Evolutionary conservation across 37 sponge, comb jelly and placozoan species (phyloP).

Genomic region (Agelas oroides): DNA sequence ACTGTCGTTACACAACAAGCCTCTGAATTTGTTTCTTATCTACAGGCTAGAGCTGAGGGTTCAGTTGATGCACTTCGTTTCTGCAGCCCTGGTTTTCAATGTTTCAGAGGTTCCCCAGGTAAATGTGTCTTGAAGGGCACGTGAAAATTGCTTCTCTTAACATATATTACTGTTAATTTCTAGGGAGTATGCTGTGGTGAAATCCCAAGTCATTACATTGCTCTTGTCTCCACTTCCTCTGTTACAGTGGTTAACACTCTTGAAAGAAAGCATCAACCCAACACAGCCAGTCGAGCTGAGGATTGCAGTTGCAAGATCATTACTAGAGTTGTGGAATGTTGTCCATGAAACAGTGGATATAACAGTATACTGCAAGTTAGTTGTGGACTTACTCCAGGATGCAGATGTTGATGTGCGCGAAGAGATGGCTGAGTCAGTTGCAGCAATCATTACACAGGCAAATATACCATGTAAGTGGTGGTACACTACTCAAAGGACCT

Average conservation of each 20-base stretch:
- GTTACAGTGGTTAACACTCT: not conserved
- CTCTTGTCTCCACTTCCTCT: no score
- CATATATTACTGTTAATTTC: no score
- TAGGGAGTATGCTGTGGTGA: no score
- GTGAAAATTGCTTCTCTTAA: no score
- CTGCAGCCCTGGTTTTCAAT: not conserved
- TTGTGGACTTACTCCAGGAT: conserved; percentile 51
- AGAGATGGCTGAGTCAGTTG: conserved; percentile 4
- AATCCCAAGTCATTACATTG: no score
- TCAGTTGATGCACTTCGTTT: not conserved
- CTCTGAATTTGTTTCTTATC: no score
- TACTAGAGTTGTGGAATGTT: conserved; percentile 4
- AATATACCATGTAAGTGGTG: no score
- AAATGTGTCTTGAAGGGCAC: no score
- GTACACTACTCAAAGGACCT: no score
- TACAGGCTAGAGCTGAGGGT: conserved; percentile 23
- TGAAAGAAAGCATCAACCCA: conserved; percentile 1
- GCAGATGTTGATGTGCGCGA: conserved; percentile 26
- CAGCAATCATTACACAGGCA: not conserved
- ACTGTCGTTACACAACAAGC: no score
- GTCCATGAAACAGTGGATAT: not conserved
- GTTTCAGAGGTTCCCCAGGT: no score
- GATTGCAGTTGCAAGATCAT: conserved; percentile 6
- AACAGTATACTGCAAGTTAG: conserved; percentile 14
- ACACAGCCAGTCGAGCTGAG: conserved; percentile 31